Evolutionary conservation across 2,888 invertebrate species (phyloP).

Genomic region (Thyatira batis): DNA sequence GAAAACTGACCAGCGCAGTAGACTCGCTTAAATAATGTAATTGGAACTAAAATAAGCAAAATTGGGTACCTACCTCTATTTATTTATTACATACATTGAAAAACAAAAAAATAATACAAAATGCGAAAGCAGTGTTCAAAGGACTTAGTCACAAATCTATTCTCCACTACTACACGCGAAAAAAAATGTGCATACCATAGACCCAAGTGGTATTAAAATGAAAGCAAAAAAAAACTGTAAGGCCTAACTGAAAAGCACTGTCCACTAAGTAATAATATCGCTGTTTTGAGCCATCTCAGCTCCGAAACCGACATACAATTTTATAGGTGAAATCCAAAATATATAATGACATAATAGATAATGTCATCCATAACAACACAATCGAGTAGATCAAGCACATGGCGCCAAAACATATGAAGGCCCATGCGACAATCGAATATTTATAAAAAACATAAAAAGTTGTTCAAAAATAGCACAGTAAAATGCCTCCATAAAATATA

Average conservation of each 20-base stretch:
- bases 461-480: constrained; percentile 13
- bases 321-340: constrained; percentile 64
- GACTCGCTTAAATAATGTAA: constrained; percentile 28
- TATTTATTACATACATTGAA: background rate
- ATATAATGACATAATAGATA: constrained; percentile 15
- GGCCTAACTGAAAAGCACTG: background rate
- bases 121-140: background rate
- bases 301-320: constrained; percentile 35
- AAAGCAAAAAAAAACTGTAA: background rate
- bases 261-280: background rate
- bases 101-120: background rate
- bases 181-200: background rate
- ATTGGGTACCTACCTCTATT: background rate
- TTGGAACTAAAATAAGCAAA: constrained; percentile 12
- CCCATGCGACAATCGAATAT: constrained; percentile 33
- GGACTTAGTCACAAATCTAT: constrained; percentile 26
- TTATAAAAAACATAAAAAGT: constrained; percentile 20
- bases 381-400: constrained; percentile 13
- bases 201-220: background rate
- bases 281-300: background rate
- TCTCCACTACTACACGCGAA: constrained; percentile 24
- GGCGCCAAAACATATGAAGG: constrained; percentile 80
- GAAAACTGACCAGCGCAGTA: constrained; percentile 33
- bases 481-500: constrained; percentile 21
- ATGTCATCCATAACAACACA: background rate